Evolutionary conservation across 2,113 vertebrate genomes (phyloP).

Genomic region (Anser cygnoides): DNA sequence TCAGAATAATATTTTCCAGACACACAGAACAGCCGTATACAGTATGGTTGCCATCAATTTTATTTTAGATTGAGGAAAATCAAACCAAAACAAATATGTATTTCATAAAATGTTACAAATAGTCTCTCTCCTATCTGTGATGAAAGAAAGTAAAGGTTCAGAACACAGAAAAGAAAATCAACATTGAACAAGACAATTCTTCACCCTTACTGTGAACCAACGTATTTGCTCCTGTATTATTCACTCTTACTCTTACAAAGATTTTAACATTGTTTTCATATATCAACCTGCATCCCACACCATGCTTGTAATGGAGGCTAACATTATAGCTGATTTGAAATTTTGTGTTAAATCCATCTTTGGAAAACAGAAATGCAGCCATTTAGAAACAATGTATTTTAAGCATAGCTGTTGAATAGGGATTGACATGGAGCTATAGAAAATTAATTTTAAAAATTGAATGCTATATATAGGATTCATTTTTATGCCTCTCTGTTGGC

Average conservation of each 20-base stretch:
- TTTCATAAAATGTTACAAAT: constrained; percentile 12
- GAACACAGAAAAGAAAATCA: neutral
- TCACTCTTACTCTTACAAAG: neutral
- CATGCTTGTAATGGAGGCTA: neutral
- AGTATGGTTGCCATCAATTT: constrained; percentile 34
- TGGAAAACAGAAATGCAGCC: neutral
- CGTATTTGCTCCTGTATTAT: neutral
- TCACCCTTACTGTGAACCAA: neutral
- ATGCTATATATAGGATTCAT: constrained; percentile 16
- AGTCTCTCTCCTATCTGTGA: neutral
- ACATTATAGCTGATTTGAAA: neutral
- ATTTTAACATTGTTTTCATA: neutral
- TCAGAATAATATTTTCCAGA: constrained; percentile 56
- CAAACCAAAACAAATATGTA: neutral
- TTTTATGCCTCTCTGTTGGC: constrained; percentile 16
- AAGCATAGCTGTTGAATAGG: neutral
- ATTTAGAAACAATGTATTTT: neutral
- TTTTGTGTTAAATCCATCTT: neutral
- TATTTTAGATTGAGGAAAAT: constrained; percentile 38
- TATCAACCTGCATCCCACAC: neutral
- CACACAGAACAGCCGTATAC: neutral
- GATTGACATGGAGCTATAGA: neutral
- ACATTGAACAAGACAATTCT: neutral
- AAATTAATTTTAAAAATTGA: neutral
- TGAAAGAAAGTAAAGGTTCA: neutral